These are phyloP conservation scores for Phoxinus dragarum DNA, from an alignment of 2,797 vertebrate species.

Conservation along the genomic window DNA sequence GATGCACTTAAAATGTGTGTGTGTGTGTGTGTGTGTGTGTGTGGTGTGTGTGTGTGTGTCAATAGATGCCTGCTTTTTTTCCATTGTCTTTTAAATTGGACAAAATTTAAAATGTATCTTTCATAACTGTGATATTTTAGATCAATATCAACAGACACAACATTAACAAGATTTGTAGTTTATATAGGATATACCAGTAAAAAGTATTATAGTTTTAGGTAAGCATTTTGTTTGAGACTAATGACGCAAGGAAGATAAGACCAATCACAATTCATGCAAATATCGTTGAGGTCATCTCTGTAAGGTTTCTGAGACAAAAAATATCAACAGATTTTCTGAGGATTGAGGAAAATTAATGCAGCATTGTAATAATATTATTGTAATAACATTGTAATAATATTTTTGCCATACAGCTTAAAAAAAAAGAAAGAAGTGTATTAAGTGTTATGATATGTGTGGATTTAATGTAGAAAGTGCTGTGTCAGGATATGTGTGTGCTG, in stretches of 20 bases:
- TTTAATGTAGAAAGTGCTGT: background rate
- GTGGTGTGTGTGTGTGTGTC: background rate
- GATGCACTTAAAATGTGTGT: background rate
- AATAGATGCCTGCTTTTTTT: background rate
- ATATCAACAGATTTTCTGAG: background rate
- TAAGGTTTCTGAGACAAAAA: background rate
- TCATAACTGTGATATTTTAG: background rate
- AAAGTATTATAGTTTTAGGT: background rate
- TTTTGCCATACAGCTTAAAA: background rate
- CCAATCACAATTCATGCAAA: background rate
- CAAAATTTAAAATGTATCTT: background rate
- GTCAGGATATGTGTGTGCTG: conserved; percentile 27
- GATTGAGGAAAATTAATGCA: background rate
- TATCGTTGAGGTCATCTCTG: background rate
- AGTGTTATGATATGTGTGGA: conserved; percentile 39
- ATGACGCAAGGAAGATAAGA: background rate
- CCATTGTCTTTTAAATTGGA: background rate
- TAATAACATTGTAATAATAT: background rate
- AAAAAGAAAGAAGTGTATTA: no score
- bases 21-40: no score
- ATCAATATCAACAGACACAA: background rate
- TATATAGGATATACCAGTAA: background rate
- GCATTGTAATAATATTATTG: background rate
- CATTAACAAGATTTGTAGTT: background rate
- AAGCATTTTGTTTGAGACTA: background rate